Evolutionary conservation across 2,888 invertebrate genomes (phyloP).

Genomic region (Cordylochernes scorpioides): DNA sequence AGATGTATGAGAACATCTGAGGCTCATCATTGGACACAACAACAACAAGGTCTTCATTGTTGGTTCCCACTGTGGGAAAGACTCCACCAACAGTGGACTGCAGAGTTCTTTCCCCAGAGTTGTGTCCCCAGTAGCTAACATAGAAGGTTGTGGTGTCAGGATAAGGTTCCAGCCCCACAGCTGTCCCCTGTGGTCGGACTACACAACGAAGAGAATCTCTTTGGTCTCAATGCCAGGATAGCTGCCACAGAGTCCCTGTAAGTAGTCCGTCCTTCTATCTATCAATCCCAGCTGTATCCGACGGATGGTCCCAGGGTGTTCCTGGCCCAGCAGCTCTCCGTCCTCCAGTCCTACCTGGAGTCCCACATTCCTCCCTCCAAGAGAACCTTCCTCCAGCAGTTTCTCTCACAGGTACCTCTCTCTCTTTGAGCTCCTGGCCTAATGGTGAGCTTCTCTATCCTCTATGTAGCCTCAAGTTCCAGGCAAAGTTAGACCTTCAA

Average conservation of each 20-base stretch:
- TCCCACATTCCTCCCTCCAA: constrained; percentile 39
- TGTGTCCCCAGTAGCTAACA: not conserved
- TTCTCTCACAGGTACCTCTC: constrained; percentile 25
- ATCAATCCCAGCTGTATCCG: not conserved
- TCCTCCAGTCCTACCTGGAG: constrained; percentile 56
- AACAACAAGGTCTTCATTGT: too few relatives aligned
- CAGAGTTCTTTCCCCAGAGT: not conserved
- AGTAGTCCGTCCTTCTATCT: constrained; percentile 3
- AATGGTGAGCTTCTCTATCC: too few relatives aligned
- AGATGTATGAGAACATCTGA: too few relatives aligned
- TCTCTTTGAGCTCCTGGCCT: too few relatives aligned
- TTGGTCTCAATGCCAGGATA: constrained; percentile 56
- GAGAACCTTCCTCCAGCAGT: constrained; percentile 28
- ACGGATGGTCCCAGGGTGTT: constrained; percentile 31
- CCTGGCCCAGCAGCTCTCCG: constrained; percentile 57
- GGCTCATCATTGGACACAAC: too few relatives aligned
- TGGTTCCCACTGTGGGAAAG: too few relatives aligned
- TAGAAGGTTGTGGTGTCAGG: constrained; percentile 13
- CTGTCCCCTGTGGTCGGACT: constrained; percentile 39
- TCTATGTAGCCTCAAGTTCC: too few relatives aligned
- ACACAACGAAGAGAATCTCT: constrained; percentile 39
- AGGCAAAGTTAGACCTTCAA: too few relatives aligned
- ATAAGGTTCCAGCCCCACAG: constrained; percentile 28
- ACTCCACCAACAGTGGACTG: too few relatives aligned
- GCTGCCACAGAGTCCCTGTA: constrained; percentile 69